Conservation (phyloP, 2,888 invertebrate species). For the Koerneria pararmatus region DNA sequence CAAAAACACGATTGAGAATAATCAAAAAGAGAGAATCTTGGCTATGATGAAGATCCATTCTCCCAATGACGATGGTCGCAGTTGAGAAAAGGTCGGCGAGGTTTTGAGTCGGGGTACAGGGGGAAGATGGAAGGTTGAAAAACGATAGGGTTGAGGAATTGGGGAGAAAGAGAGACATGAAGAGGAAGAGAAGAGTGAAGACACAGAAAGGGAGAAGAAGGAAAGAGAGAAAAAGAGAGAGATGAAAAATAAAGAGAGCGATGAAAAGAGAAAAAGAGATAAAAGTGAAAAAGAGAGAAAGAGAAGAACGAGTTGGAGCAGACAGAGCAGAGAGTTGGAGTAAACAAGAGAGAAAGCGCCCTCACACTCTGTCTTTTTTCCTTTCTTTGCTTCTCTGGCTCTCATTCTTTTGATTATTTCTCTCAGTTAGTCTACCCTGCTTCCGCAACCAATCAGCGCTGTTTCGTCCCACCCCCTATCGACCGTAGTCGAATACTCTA, state of each 20-base stretch:
- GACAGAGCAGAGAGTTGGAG: constrained; percentile 3
- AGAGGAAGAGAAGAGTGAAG: neutral
- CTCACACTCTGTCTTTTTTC: constrained; percentile 15
- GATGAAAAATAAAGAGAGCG: constrained; percentile 1
- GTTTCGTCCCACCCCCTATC: too few relatives aligned
- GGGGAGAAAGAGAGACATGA: neutral
- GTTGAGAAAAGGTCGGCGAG: neutral
- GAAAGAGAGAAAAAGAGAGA: neutral
- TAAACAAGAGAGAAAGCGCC: neutral
- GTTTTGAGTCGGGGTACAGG: neutral
- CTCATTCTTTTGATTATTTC: neutral
- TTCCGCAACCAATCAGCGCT: too few relatives aligned
- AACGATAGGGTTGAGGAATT: neutral
- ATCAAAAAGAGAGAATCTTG: too few relatives aligned
- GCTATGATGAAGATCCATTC: too few relatives aligned
- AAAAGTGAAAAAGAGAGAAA: neutral
- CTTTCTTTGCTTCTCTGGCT: constrained; percentile 1
- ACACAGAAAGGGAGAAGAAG: neutral
- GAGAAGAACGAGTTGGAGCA: neutral
- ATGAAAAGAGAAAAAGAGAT: too few relatives aligned
- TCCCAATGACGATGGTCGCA: neutral
- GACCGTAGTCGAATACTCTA: too few relatives aligned
- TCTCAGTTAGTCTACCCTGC: too few relatives aligned
- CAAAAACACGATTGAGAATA: too few relatives aligned
- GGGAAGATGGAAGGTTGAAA: neutral